Conservation (phyloP, 2,113 vertebrate species). For the Sporophila hypoxantha region DNA sequence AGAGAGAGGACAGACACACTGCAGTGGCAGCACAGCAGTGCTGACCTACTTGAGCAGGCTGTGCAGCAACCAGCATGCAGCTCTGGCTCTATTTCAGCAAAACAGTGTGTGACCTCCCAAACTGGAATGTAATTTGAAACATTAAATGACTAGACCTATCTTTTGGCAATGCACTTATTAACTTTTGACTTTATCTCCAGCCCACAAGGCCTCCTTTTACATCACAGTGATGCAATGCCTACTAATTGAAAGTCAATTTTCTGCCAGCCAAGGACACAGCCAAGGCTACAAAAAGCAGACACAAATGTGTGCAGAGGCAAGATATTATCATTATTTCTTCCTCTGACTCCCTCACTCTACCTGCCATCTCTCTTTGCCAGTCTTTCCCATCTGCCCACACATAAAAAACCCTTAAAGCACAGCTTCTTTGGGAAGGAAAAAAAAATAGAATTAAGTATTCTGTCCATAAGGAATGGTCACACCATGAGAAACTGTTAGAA, state of each 20-base stretch:
- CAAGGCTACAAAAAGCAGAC: neutral
- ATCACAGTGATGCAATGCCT: neutral
- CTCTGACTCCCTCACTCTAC: neutral
- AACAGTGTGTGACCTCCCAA: neutral
- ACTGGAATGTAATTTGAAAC: neutral
- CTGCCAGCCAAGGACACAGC: neutral
- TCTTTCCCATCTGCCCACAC: neutral
- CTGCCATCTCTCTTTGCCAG: neutral
- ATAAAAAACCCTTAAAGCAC: neutral
- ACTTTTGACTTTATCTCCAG: neutral
- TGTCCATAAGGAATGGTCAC: neutral
- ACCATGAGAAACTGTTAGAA: neutral
- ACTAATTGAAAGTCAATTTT: neutral
- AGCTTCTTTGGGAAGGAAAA: neutral
- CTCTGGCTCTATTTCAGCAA: neutral
- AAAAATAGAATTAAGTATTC: neutral
- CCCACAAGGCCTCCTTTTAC: neutral
- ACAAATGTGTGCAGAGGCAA: neutral
- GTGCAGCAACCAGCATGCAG: neutral
- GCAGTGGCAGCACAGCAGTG: neutral
- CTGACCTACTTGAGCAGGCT: slow-evolving; percentile 11
- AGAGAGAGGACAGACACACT: accelerated
- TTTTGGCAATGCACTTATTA: neutral
- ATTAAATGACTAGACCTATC: neutral
- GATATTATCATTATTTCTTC: neutral